Evolutionary conservation across 1,140 invertebrate genomes (phyloP).

Genomic region (Pseudomyrmex pallidus): DNA sequence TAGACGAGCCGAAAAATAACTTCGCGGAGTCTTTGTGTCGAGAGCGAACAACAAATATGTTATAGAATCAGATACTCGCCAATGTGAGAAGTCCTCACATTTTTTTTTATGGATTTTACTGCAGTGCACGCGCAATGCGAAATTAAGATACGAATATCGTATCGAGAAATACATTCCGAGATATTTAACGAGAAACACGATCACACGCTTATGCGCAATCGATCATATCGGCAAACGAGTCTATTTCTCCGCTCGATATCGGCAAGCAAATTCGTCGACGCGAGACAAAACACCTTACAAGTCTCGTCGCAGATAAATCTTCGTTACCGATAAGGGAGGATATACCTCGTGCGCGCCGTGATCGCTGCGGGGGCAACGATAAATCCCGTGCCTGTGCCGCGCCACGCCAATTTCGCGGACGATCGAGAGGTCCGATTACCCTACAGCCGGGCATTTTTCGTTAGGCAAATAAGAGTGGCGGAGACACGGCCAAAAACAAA

Average conservation of each 20-base stretch:
- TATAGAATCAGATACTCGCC: too few relatives aligned
- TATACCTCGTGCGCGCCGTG: conserved; percentile 1
- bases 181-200: not conserved
- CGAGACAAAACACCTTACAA: conserved; percentile 31
- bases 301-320: conserved; percentile 45
- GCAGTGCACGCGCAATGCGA: too few relatives aligned
- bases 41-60: too few relatives aligned
- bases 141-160: too few relatives aligned
- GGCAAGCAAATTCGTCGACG: conserved; percentile 3
- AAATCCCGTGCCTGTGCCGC: conserved; percentile 37
- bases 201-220: not conserved
- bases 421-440: conserved; percentile 54
- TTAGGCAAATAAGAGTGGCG: conserved; percentile 54
- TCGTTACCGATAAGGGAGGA: conserved; percentile 34
- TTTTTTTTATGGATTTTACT: too few relatives aligned
- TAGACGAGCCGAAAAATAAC: too few relatives aligned
- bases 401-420: conserved; percentile 50
- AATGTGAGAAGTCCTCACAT: too few relatives aligned
- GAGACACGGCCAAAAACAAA: conserved; percentile 33
- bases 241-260: conserved; percentile 8
- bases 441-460: conserved; percentile 39
- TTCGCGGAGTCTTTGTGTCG: too few relatives aligned
- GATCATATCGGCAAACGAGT: not conserved
- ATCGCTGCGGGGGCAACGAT: conserved; percentile 31
- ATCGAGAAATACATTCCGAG: too few relatives aligned